A percentile compares a stretch with the other conserved stretches of the same genome.
These are phyloP conservation scores for Varanus komodoensis DNA, from an alignment of 2,113 vertebrate genomes.

Conservation along the genomic window DNA sequence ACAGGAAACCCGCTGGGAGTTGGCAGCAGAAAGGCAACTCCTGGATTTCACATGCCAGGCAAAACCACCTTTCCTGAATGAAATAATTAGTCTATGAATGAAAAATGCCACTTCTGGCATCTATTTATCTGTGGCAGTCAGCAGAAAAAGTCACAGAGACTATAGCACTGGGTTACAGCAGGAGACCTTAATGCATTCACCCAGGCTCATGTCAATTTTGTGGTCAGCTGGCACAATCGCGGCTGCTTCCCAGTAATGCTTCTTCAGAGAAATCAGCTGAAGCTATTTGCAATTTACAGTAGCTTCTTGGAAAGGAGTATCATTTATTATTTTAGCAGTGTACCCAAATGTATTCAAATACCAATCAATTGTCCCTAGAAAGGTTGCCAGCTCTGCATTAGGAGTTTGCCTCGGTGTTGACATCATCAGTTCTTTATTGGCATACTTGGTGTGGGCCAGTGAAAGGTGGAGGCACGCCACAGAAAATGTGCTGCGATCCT, in stretches of 20 bases:
- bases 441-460: background rate
- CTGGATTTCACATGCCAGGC: background rate
- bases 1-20: background rate
- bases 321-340: rapidly evolving
- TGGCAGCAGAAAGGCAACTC: background rate
- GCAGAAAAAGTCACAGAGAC: background rate
- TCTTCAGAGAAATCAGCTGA: rapidly evolving
- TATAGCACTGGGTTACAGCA: background rate
- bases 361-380: background rate
- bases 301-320: background rate
- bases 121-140: background rate
- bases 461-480: background rate
- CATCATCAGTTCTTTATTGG: background rate
- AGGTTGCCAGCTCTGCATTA: rapidly evolving
- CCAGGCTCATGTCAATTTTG: rapidly evolving
- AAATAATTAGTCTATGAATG: background rate
- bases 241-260: rapidly evolving
- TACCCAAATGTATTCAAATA: rapidly evolving
- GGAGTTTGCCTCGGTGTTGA: background rate
- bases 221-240: rapidly evolving
- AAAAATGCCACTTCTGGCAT: background rate
- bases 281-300: background rate
- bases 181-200: background rate
- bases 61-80: background rate
- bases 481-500: background rate